Conservation (phyloP, 2,888 invertebrate genomes). For the Anaspis maculata region DNA sequence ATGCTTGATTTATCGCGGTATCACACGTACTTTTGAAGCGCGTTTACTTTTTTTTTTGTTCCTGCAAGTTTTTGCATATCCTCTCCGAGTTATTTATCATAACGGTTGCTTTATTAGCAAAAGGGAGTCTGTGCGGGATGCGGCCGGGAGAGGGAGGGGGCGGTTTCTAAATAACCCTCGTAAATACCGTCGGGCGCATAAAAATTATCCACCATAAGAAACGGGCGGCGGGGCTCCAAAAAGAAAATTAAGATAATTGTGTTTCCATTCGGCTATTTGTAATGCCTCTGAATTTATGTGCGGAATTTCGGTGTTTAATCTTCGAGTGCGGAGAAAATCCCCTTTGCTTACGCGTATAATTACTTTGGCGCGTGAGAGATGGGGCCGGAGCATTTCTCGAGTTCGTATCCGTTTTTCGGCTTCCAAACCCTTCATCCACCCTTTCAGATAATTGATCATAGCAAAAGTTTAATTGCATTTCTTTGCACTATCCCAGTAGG, state of each 20-base stretch:
- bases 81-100: too few species aligned
- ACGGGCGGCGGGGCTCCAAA: conserved; percentile 29
- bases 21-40: too few species aligned
- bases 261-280: conserved; percentile 40
- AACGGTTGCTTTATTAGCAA: too few species aligned
- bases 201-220: conserved; percentile 32
- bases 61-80: too few species aligned
- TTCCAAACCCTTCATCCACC: too few species aligned
- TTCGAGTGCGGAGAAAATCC: conserved; percentile 39
- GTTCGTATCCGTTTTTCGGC: too few species aligned
- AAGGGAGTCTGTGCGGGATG: too few species aligned
- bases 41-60: too few species aligned
- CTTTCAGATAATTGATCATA: conserved; percentile 20
- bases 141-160: too few species aligned
- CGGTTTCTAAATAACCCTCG: conserved; percentile 7
- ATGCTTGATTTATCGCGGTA: too few species aligned
- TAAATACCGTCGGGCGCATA: conserved; percentile 25
- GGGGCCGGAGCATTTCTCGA: too few species aligned
- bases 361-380: conserved; percentile 39
- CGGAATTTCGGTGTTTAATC: conserved; percentile 40
- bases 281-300: conserved; percentile 38
- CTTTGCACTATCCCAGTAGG: conserved; percentile 18
- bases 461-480: conserved; percentile 31
- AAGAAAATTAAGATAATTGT: conserved; percentile 42
- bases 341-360: conserved; percentile 40